Evolutionary conservation across 1,140 invertebrate genomes (phyloP).

Genomic region (Colletes gigas): DNA sequence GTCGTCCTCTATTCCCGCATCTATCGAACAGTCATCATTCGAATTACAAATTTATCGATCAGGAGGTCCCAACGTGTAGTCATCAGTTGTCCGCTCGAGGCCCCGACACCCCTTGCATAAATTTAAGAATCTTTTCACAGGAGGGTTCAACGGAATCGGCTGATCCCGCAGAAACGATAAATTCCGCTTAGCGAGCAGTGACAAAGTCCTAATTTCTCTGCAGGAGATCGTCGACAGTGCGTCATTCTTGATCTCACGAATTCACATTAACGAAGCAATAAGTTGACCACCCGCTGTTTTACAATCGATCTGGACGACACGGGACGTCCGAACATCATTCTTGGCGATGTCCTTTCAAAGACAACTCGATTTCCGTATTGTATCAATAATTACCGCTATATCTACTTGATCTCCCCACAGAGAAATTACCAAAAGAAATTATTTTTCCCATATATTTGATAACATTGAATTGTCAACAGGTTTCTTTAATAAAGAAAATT

Average conservation of each 20-base stretch:
- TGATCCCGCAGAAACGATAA: conserved; percentile 61
- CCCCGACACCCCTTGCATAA: conserved; percentile 27
- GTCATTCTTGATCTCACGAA: conserved; percentile 46
- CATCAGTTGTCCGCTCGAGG: conserved; percentile 32
- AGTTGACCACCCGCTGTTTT: conserved; percentile 55
- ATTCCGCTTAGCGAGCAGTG: conserved; percentile 53
- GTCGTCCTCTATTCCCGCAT: conserved; percentile 1
- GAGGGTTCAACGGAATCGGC: conserved; percentile 8
- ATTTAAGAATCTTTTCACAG: conserved; percentile 23
- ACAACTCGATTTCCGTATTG: background rate
- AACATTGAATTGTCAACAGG: no score
- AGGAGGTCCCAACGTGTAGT: background rate
- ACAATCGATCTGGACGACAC: conserved; percentile 34
- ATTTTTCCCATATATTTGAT: no score
- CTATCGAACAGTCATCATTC: conserved; percentile 24
- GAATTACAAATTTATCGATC: conserved; percentile 40
- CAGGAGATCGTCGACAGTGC: conserved; percentile 45
- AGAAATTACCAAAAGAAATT: no score
- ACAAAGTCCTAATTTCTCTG: conserved; percentile 58
- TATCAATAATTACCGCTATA: background rate
- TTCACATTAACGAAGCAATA: conserved; percentile 59
- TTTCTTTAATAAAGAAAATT: no score
- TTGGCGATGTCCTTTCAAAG: background rate
- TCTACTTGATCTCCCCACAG: no score
- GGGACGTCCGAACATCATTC: conserved; percentile 14